Base-by-base conservation (phyloP, 2,797 vertebrate genomes). In the Mormyrops attenuatus region DNA sequence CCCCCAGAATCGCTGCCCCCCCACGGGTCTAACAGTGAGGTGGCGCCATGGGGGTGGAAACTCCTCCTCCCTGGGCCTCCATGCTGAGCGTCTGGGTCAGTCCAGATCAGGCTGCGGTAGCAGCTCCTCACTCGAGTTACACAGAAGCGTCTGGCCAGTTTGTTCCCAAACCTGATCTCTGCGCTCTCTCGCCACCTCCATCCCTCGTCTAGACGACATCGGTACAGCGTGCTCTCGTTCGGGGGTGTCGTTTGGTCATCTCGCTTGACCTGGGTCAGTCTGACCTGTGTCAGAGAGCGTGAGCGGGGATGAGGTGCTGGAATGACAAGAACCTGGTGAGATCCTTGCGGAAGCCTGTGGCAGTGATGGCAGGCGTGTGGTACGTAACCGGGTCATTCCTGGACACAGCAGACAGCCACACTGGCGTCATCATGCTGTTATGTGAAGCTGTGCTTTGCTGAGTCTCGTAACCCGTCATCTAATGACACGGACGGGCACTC, bases 81-180 rank as follows among this genome's bases (percentile, higher is more conserved):
- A 22, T 53, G 84, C 47, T 53, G 84, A 34, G 47, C 1, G 84
- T 85, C 84, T 85, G 84, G 26, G 84, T 52, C 22, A 30, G 26
- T 26, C 84, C 47, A 50, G 50, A 49, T 26, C 47, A 5, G 84
- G 47, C 49, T 85, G 84, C 11, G 20, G n/a, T 53, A 0, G 47
- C 84, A 53, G 9, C 84, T 52, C 11, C 15, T 85, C 84, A 15
- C 44, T 85, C 82, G 49, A 50, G 82, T 85, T 85, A 85, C 82
- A 85, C 47, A n/a, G 41, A 22, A 50, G 20, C 41, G 49, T 85
- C 84, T 85, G 22, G 47, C 47, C 47, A 30, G 84, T 53, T 53
- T 85, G 84, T 52, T 85, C 84, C 50, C 47, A 50, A 85, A 85
- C 50, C 84, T 53, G 47, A 85, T 85, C 84, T 26, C 17, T 26